These are phyloP conservation scores for Taenioides sp. DNA, from an alignment of 2,797 vertebrate species.

Conservation along the genomic window DNA sequence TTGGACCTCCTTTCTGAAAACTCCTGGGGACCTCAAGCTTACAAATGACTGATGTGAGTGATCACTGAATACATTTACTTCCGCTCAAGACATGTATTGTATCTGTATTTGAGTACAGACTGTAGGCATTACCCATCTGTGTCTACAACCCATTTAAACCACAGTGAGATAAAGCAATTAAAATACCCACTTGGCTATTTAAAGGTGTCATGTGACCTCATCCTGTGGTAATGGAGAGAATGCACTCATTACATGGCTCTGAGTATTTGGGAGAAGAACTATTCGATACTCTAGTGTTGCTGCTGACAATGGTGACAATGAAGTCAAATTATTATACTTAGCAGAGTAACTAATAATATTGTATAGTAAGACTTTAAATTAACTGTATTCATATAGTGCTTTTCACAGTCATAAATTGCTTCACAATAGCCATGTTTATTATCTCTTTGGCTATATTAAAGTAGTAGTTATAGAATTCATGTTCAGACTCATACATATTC, in stretches of 20 bases:
- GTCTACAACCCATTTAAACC: conserved; percentile 57
- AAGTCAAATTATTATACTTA: too few species aligned
- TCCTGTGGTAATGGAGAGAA: conserved; percentile 47
- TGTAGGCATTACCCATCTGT: background rate
- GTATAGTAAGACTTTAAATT: too few species aligned
- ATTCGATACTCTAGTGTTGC: background rate
- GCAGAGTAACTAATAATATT: too few species aligned
- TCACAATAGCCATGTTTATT: too few species aligned
- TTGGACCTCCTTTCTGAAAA: too few species aligned
- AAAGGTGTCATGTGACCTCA: conserved; percentile 66
- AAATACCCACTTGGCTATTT: conserved; percentile 78
- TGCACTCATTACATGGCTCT: conserved; percentile 44
- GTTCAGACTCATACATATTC: too few species aligned
- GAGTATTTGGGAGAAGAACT: background rate
- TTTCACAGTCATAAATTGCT: too few species aligned
- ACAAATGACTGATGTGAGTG: background rate
- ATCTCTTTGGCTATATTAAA: too few species aligned
- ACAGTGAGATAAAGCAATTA: conserved; percentile 74
- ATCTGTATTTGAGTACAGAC: background rate
- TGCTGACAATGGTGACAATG: background rate
- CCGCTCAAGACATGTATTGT: background rate
- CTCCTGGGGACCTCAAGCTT: too few species aligned
- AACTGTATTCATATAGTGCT: too few species aligned
- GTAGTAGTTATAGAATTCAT: too few species aligned
- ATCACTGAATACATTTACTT: background rate